Evolutionary conservation across 1,140 invertebrate species (phyloP).

Genomic region (Heterodera carotae): DNA sequence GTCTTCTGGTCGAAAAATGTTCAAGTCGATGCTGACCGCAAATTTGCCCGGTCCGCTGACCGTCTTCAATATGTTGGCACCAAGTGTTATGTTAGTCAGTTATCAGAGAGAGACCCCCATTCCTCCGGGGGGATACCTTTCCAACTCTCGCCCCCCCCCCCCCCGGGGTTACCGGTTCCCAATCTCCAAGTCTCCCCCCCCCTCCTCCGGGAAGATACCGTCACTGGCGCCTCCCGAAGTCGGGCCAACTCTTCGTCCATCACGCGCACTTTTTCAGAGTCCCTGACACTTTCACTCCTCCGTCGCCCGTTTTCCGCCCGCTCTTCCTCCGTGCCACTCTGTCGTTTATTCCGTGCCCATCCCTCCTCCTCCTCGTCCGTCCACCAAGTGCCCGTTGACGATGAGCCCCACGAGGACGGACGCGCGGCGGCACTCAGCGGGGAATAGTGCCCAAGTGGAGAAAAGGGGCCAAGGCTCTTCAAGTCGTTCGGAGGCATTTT

Average conservation of each 20-base stretch:
- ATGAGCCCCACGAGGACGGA: slow-evolving; percentile 5
- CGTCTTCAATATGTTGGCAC: slow-evolving; percentile 19
- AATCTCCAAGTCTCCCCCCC: neutral
- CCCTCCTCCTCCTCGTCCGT: slow-evolving; percentile 1
- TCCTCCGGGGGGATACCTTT: neutral
- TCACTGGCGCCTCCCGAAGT: slow-evolving; percentile 21
- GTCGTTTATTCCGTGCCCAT: neutral
- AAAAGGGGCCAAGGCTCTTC: neutral
- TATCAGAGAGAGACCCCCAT: neutral
- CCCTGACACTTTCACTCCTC: neutral
- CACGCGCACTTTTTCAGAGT: neutral
- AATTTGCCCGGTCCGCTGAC: slow-evolving; percentile 19
- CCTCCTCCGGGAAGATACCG: slow-evolving; percentile 11
- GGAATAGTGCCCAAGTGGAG: neutral
- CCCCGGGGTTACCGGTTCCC: neutral
- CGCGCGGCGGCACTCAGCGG: neutral
- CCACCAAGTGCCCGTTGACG: neutral
- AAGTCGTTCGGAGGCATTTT: slow-evolving; percentile 9
- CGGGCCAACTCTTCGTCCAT: slow-evolving; percentile 15
- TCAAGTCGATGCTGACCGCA: slow-evolving; percentile 23
- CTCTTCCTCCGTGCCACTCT: neutral
- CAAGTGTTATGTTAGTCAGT: neutral
- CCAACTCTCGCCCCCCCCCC: neutral
- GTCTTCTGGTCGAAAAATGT: slow-evolving; percentile 38
- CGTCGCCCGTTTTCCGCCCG: neutral